Evolutionary conservation across 2,797 vertebrate species (phyloP), one percentile per base, ranked within the genome.

Genomic region (Eurystomus glaucurus): DNA sequence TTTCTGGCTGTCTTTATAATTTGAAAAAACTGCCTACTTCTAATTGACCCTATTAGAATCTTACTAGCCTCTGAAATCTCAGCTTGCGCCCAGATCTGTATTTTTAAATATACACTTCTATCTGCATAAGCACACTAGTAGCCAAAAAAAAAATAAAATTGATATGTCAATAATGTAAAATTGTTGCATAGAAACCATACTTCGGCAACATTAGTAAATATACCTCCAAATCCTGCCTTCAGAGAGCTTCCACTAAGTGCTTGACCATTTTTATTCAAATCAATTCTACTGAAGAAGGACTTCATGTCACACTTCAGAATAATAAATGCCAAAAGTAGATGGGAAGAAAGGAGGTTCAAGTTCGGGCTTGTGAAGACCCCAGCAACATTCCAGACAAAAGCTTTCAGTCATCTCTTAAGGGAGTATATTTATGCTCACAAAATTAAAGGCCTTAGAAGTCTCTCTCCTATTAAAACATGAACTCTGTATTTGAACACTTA

Each of bases 321-420:
- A 91, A 35, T 39, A 87, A 68, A 58, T 82, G 75, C 74, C 88
- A 89, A 88, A 55, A 48, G 68, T 10, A 86, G 52, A 68, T 22
- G 26, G 12, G 57, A 85, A 92, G 72, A 91, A 70, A 88, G 58
- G 22, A 82, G 51, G 74, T n/a, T 87, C 96, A 95, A 83, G 97
- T 91, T 60, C 0, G 9, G 88, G 74, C 97, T 91, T 65, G 91
- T 52, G 58, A 72, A 94, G 72, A 41, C 83, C 54, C 65, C 88
- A 97, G 83, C 80, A 95, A 90, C 95, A 96, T 96, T 97, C 96
- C 97, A 95, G 65, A 77, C 88, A 90, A 91, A 83, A 84, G 76
- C 37, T 85, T 86, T 69, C 55, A 87, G 76, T 65, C 80, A n/a
- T 37, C 80, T 92, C 83, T 93, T 68, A 66, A 54, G 55, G 84